Conservation (phyloP, 1,140 invertebrate species). For the Saxidomus purpurata region DNA sequence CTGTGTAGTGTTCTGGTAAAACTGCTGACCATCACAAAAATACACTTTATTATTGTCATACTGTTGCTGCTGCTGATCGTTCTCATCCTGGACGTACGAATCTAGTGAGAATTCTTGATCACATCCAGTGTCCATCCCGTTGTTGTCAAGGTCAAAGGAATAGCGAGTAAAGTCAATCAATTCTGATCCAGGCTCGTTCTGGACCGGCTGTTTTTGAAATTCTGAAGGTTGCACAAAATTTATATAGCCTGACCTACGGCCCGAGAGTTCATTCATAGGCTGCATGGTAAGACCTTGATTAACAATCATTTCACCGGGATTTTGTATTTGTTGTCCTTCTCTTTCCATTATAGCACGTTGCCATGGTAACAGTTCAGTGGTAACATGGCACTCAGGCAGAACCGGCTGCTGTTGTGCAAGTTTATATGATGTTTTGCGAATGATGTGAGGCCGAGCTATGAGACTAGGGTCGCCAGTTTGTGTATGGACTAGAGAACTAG, state of each 20-base stretch:
- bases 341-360: constrained; percentile 59
- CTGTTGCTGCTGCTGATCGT: background rate
- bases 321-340: constrained; percentile 3
- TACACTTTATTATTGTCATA: constrained; percentile 6
- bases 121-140: constrained; percentile 41
- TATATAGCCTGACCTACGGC: constrained; percentile 31
- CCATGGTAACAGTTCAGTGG: constrained; percentile 62
- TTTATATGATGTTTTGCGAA: constrained; percentile 93
- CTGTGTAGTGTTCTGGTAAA: background rate
- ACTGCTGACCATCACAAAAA: background rate
- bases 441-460: constrained; percentile 90
- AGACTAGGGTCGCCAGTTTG: constrained; percentile 67
- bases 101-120: constrained; percentile 18
- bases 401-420: constrained; percentile 90
- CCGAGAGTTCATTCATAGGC: background rate
- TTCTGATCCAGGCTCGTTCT: constrained; percentile 50
- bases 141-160: constrained; percentile 24
- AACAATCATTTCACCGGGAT: background rate
- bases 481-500: constrained; percentile 37
- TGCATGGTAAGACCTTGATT: constrained; percentile 32
- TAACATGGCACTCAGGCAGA: constrained; percentile 85
- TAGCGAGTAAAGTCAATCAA: constrained; percentile 21
- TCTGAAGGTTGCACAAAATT: constrained; percentile 29
- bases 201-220: constrained; percentile 28
- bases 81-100: constrained; percentile 23